Evolutionary conservation across 1,140 invertebrate species (phyloP).

Genomic region (Hypothenemus hampei): DNA sequence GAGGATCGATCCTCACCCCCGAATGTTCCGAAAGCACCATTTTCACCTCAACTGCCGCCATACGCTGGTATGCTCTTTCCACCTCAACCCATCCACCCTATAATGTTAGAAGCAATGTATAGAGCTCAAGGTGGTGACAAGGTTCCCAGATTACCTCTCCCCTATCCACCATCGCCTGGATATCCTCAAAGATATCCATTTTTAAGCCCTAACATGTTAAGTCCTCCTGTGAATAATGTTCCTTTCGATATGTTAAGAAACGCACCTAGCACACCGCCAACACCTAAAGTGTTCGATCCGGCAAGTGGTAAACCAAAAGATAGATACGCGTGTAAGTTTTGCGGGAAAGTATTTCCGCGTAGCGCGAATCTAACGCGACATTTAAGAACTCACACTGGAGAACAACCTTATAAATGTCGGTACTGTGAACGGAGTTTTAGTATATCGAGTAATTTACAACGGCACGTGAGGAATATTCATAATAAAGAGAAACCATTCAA

Average conservation of each 20-base stretch:
- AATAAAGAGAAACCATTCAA: constrained; percentile 94
- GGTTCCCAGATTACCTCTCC: constrained; percentile 47
- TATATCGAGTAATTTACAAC: constrained; percentile 95
- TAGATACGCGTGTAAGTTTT: constrained; percentile 96
- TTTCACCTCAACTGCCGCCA: constrained; percentile 39
- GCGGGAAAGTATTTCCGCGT: constrained; percentile 96
- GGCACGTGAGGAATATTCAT: constrained; percentile 99
- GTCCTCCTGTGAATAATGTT: constrained; percentile 48
- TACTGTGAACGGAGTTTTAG: constrained; percentile 98
- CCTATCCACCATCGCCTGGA: constrained; percentile 47
- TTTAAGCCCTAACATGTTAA: constrained; percentile 43
- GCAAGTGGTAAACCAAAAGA: constrained; percentile 69
- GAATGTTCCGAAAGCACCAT: constrained; percentile 34
- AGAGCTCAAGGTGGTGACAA: constrained; percentile 51
- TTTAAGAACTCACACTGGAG: constrained; percentile 95
- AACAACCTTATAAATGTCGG: constrained; percentile 97
- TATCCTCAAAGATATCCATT: constrained; percentile 47
- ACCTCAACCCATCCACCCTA: constrained; percentile 60
- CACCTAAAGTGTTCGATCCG: constrained; percentile 47
- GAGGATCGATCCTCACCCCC: constrained; percentile 35
- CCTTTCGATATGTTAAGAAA: constrained; percentile 48
- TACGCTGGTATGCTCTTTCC: constrained; percentile 55
- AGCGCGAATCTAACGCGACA: constrained; percentile 97
- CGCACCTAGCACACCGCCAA: constrained; percentile 46
- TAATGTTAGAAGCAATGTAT: constrained; percentile 68